Percentiles rank a stretch among this genome's conserved stretches.
These are phyloP conservation scores for Sinotaia quadrata DNA, from an alignment of 2,888 invertebrate species.

Conservation along the genomic window DNA sequence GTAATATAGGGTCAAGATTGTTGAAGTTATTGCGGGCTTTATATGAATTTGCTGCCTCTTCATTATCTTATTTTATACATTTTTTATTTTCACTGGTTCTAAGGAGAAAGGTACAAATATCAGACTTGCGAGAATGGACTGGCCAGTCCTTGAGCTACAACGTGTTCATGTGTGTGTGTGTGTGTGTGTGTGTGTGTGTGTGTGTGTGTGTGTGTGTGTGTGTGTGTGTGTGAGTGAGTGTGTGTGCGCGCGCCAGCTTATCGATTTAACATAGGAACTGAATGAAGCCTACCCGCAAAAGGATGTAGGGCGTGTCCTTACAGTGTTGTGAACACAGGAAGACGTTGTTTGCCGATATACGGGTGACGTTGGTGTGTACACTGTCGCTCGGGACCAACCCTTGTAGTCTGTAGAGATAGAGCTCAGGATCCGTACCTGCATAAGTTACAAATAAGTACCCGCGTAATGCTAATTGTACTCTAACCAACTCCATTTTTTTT, in stretches of 20 bases:
- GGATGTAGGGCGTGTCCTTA: background rate
- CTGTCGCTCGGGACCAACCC: background rate
- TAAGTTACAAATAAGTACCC: background rate
- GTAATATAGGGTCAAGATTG: no score
- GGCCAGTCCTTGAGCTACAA: no score
- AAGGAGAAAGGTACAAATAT: no score
- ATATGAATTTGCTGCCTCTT: no score
- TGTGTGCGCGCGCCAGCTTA: background rate
- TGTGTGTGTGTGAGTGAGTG: background rate
- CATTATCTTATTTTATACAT: no score
- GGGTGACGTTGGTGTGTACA: background rate
- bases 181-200: background rate
- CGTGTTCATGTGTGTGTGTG: background rate
- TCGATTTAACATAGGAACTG: no score
- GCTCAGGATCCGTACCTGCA: background rate
- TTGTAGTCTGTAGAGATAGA: constrained; percentile 4
- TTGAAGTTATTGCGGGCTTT: no score
- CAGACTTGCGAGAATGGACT: no score
- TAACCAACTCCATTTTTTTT: no score
- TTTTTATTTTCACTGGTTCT: no score
- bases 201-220: background rate
- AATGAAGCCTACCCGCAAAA: constrained; percentile 19
- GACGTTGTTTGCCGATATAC: constrained; percentile 25
- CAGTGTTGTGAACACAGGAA: constrained; percentile 23
- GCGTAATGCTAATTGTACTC: no score